These are phyloP conservation scores for Melipona bicolor DNA, from an alignment of 2,888 invertebrate genomes.

Conservation along the genomic window DNA sequence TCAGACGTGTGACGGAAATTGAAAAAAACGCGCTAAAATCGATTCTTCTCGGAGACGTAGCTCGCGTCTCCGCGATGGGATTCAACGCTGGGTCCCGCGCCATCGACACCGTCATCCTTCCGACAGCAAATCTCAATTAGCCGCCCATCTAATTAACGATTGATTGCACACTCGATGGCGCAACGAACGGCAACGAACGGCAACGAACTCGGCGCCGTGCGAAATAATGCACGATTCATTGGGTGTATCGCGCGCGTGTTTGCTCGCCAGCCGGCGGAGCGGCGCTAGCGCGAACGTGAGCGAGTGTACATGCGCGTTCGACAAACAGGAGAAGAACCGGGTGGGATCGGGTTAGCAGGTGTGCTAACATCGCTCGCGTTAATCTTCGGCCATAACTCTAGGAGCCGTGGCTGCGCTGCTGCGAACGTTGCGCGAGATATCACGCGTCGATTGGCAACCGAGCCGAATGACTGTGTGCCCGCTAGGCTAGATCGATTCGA, in stretches of 20 bases:
- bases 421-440: constrained; percentile 64
- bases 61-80: too few species aligned
- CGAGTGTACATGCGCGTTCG: constrained; percentile 18
- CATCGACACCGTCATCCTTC: neutral
- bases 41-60: neutral
- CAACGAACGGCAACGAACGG: neutral
- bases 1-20: neutral
- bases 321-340: constrained; percentile 32
- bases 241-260: constrained; percentile 41
- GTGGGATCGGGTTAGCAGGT: constrained; percentile 75
- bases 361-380: constrained; percentile 79
- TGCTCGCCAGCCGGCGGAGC: constrained; percentile 19
- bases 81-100: too few species aligned
- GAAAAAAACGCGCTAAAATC: neutral
- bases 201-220: constrained; percentile 13
- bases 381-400: constrained; percentile 78
- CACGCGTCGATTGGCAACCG: constrained; percentile 74
- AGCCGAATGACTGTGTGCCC: constrained; percentile 51
- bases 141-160: constrained; percentile 16
- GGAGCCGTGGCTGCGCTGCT: constrained; percentile 40
- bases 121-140: constrained; percentile 17
- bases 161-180: neutral
- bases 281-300: neutral
- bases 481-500: constrained; percentile 54
- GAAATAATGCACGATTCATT: constrained; percentile 52